phyloP scores from a whole-genome alignment of 2,113 vertebrate genomes.

The Corvus cornix region DNA sequence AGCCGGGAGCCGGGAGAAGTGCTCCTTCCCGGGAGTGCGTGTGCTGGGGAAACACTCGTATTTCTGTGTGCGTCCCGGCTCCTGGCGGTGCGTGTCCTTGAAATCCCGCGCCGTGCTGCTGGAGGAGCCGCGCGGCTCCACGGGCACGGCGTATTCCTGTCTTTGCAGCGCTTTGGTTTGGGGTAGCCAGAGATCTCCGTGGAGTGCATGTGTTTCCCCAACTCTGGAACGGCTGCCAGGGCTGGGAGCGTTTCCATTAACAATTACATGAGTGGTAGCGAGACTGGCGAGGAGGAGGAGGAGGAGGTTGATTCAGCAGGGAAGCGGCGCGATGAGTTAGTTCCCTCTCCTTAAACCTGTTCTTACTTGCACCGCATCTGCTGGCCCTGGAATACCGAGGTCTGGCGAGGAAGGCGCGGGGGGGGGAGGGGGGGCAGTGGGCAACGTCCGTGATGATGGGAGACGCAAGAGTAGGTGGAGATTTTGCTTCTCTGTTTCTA shows the following conservation, averaged over 20 bases:
- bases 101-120: neutral
- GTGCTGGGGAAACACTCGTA: fast-evolving
- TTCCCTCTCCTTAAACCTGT: neutral
- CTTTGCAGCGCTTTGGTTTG: fast-evolving
- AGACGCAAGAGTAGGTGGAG: constrained; percentile 48
- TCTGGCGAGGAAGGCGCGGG: neutral
- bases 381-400: neutral
- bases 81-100: neutral
- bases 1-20: neutral
- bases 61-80: neutral
- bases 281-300: neutral
- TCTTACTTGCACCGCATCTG: neutral
- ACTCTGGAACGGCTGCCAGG: neutral
- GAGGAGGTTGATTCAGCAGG: neutral
- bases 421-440: neutral
- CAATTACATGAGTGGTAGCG: neutral
- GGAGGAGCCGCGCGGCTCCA: neutral
- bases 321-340: neutral
- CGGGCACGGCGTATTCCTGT: fast-evolving
- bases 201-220: neutral
- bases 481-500: constrained; percentile 22
- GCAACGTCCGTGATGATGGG: constrained; percentile 18
- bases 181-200: fast-evolving
- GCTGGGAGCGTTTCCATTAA: neutral
- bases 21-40: fast-evolving